Base-by-base conservation (phyloP, 2,888 invertebrate genomes). In the Hydroisotoma schaefferi region DNA sequence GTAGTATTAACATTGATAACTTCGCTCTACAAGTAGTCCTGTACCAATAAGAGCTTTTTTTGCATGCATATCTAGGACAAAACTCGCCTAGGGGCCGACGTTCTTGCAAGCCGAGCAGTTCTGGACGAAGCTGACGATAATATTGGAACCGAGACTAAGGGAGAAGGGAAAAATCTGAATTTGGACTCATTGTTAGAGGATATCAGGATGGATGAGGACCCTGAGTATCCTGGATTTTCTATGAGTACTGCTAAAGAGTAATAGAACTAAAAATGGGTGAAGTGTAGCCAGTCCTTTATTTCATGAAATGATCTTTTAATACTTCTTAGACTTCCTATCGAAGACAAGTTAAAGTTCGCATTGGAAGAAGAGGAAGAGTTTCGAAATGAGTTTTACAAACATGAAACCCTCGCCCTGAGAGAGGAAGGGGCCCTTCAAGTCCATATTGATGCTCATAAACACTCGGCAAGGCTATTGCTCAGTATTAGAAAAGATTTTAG, bases 351-450 rank as follows among this genome's bases (percentile, higher is more conserved):
- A 10, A 38, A 56, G 33, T 63, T 63, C 57, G 63, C 63, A 2
- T 38, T 57, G 1, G 59, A 63, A 25, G 63, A 59, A 37, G 63
- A 63, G 22, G 63, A 63, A 20, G 59, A 63, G 20, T 59, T 63
- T 49, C 46, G 63, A 20, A 59, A 59, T 20, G 28, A 59, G 48
- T 59, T 63, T 47, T 59, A 63, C 44, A 51, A 59, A 18, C 53
- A 56, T 37, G 63, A 63, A 27, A 63, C 59, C 1, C 59, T 55
- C 33, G 59, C 63, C 4, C 18, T 63, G 44, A 63, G 58, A 33
- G 63, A 59, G 28, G 63, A 63, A 57, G 59, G 63, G 23, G 52
- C 59, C n/a, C 53, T 63, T 2, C 59, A 63, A 43, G 49, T 63
- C 26, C 48, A 63, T 28, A 57, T 63, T 25, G 63, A 63, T 29